Evolutionary conservation across 53 echinoderm and acorn worm species (phyloP).

Genomic region (Pentamera pediparva): DNA sequence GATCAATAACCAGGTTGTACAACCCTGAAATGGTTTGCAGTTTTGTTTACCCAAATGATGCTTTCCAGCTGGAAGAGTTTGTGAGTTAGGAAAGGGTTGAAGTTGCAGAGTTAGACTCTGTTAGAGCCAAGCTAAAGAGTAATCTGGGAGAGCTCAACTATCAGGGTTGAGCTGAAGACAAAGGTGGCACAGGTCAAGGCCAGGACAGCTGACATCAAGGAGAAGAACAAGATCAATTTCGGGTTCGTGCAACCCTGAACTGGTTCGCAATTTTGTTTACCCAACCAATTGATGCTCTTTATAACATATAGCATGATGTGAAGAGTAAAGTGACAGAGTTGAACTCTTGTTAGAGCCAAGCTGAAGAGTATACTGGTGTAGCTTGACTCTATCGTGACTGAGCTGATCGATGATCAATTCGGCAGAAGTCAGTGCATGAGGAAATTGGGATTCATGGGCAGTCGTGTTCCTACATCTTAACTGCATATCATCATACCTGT

Average conservation of each 20-base stretch:
- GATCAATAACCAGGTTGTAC: constrained; percentile 94
- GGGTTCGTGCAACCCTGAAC: too few relatives aligned
- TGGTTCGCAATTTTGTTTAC: too few relatives aligned
- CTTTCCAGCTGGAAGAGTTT: too few relatives aligned
- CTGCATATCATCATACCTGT: not conserved
- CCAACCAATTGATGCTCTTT: too few relatives aligned
- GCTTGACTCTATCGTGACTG: constrained; percentile 3
- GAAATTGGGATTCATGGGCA: not conserved
- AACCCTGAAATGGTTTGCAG: too few relatives aligned
- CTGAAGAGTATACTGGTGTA: constrained; percentile 33
- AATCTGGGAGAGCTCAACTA: constrained; percentile 14
- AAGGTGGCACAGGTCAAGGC: constrained; percentile 38
- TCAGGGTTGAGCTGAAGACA: constrained; percentile 37
- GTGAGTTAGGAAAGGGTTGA: too few relatives aligned
- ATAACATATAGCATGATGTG: too few relatives aligned
- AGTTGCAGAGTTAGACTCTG: not conserved
- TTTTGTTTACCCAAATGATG: too few relatives aligned
- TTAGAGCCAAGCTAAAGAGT: constrained; percentile 37
- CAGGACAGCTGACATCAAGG: constrained; percentile 70
- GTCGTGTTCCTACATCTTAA: not conserved
- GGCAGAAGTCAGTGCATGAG: not conserved
- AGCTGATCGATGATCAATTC: too few relatives aligned
- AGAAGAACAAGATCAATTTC: constrained; percentile 82
- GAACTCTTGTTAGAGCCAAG: constrained; percentile 23
- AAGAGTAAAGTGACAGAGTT: too few relatives aligned